Base-by-base conservation (phyloP, 2,888 invertebrate species). In the Nomada ruficornis region DNA sequence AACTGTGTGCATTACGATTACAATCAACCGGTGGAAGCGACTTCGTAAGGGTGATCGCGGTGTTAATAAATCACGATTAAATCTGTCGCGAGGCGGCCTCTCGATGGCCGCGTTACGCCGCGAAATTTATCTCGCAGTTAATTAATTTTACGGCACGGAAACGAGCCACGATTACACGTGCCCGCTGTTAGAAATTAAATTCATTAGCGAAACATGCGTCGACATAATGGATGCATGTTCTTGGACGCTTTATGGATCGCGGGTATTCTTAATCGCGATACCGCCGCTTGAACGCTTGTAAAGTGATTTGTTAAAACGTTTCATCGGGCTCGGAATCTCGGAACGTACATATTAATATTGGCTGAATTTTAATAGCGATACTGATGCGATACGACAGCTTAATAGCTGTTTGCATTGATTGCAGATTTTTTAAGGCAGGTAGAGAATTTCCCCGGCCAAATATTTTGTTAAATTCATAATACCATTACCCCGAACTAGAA, bases 51-150 rank as follows among this genome's bases (percentile, higher is more conserved):
- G 52, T 52, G 57, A 80, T 77, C 64, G 64, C 23, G 29, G 67
- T 57, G 55, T 80, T 80, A 78, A 80, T 80, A 80, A 80, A 80
- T 80, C 80, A 80, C 71, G 80, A 79, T 79, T 79, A 79, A 79
- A 77, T 77, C 69, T 68, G 77, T 79, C 79, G 79, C 77, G 79
- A 47, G 57, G 55, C 63, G 10, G 20, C 29, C 69, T 62, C 76
- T 42, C 67, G 77, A 64, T 60, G 65, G 54, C 57, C 54, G 47
- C 73, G 63, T 52, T 44, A 52, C 63, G 23, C 63, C 62, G 68
- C 63, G 62, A 65, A 65, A 73, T 77, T 73, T 77, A 77, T 80
- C 77, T 59, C 36, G 65, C 20, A 23, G 71, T 71, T 80, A 80
- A 80, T 77, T 80, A 80, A 80, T 80, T 77, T 77, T 52, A 77